Conservation (phyloP, 2,888 invertebrate species). For the Baronia brevicornis region DNA sequence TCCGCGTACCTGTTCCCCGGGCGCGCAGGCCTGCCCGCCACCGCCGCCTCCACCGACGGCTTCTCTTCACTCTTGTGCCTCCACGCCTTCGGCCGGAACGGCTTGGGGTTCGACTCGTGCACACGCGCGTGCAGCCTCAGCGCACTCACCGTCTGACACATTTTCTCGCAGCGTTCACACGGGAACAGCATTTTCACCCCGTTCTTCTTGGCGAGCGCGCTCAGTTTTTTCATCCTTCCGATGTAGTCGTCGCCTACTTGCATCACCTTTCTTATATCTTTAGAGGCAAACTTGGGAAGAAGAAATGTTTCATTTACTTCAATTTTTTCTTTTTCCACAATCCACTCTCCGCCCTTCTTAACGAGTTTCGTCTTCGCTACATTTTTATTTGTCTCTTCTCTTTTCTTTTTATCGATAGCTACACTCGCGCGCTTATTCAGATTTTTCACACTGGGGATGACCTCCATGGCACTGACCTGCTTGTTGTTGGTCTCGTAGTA, state of each 20-base stretch:
- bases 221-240: constrained; percentile 37
- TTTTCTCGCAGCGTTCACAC: constrained; percentile 48
- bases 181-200: constrained; percentile 47
- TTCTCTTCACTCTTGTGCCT: constrained; percentile 32
- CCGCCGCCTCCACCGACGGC: background rate
- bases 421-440: constrained; percentile 42
- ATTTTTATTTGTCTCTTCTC: constrained; percentile 28
- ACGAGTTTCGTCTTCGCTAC: constrained; percentile 44
- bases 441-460: constrained; percentile 50
- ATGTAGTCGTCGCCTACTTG: constrained; percentile 30
- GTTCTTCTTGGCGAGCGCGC: constrained; percentile 33
- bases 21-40: constrained; percentile 1
- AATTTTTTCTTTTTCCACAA: constrained; percentile 36
- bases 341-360: constrained; percentile 46
- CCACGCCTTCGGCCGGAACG: constrained; percentile 45
- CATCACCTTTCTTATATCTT: constrained; percentile 25
- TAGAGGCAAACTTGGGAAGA: constrained; percentile 31
- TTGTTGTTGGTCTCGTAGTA: constrained; percentile 34
- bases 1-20: constrained; percentile 30
- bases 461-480: constrained; percentile 33
- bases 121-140: constrained; percentile 44
- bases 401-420: constrained; percentile 38
- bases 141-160: constrained; percentile 45
- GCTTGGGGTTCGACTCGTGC: constrained; percentile 46
- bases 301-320: constrained; percentile 23